A percentile compares a stretch with the other conserved stretches of the same genome.
Conservation (phyloP, 2,888 invertebrate genomes). For the Agriopis leucophaearia region DNA sequence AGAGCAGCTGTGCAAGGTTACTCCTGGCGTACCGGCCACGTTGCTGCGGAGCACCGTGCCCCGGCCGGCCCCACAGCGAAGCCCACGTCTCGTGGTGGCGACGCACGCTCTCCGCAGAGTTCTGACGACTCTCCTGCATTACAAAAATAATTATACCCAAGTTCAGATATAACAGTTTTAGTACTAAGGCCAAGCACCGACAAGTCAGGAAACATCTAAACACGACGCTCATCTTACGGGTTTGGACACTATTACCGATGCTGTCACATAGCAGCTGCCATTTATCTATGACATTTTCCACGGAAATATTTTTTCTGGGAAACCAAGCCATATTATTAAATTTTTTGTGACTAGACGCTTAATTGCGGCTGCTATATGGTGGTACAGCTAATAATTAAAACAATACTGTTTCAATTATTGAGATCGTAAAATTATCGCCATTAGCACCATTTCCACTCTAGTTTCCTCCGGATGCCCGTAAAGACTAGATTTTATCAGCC, state of each 20-base stretch:
- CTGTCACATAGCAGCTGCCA: too few relatives aligned
- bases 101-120: slow-evolving; percentile 88
- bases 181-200: too few relatives aligned
- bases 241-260: too few relatives aligned
- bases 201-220: too few relatives aligned
- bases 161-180: too few relatives aligned
- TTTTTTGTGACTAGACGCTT: too few relatives aligned
- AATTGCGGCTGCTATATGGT: too few relatives aligned
- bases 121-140: slow-evolving; percentile 84
- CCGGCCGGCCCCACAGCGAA: slow-evolving; percentile 93
- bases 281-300: too few relatives aligned
- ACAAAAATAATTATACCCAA: background rate
- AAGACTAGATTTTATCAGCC: slow-evolving; percentile 31
- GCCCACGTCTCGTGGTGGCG: slow-evolving; percentile 92
- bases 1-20: slow-evolving; percentile 75
- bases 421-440: background rate
- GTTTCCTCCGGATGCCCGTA: slow-evolving; percentile 37
- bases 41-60: slow-evolving; percentile 85
- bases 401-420: background rate
- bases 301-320: too few relatives aligned
- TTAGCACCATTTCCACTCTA: slow-evolving; percentile 11
- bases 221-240: too few relatives aligned
- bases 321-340: too few relatives aligned
- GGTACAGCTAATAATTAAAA: too few relatives aligned
- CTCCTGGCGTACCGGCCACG: slow-evolving; percentile 81